Evolutionary conservation across 2,113 vertebrate genomes (phyloP), one percentile per base, ranked within the genome.

Genomic region (Damaliscus lunatus): DNA sequence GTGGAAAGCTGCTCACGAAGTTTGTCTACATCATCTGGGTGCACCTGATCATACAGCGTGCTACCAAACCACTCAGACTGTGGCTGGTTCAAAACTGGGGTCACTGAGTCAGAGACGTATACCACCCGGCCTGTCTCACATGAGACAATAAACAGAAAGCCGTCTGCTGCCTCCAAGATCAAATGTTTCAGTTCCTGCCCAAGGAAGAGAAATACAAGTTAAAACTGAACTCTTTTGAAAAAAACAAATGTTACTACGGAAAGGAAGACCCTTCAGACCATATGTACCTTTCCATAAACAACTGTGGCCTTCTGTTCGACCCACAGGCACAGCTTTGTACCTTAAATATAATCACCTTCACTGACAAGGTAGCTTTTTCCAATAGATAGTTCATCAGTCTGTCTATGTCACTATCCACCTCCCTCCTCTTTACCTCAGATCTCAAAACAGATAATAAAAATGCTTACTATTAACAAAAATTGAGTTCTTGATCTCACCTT

Each of bases 71-170:
- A 99, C 25, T 99, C 99, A 0, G 99, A 99, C 98, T 99, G 99
- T 0, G 99, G 98, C 95, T 99, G 99, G 98, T 99, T 99, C 94
- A 99, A 99, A 85, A 99, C 99, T 0, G 99, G 99, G 0, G 99
- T 99, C 97, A 99, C 98, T 0, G 99, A 99, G 95, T 99, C 99
- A 0, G 99, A 99, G 78, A 99, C 99, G 1, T 99, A 99, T 0
- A 99, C 99, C 71, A 99, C 98, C 2, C 99, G 98, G 0, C 99
- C 99, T 0, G 99, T 99, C 98, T 99, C 99, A 52, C 99, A 99
- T 1, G 99, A 99, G 93, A 99, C 99, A 48, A 99, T 99, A 62
- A 99, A 99, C 53, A 99, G 99, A 98, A 99, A 99, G 33, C 99
- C 99, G 0, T 99, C 99, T 0, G 99, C 99, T 0, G 99, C 99